A percentile compares a stretch with the other conserved stretches of the same genome.
Evolutionary conservation across 2,888 invertebrate species (phyloP).

Genomic region (Cosmia trapezina): DNA sequence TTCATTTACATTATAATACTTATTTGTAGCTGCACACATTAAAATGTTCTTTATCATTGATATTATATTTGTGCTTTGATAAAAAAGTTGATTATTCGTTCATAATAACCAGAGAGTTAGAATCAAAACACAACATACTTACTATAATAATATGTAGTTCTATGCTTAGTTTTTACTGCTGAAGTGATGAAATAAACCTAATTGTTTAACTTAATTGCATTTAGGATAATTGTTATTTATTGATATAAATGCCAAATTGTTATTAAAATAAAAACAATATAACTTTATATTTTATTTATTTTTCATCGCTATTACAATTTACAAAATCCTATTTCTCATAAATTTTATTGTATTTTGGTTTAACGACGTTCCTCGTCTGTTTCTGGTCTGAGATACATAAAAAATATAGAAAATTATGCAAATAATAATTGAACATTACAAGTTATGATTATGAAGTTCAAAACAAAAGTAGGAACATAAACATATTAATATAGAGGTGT

Average conservation of each 20-base stretch:
- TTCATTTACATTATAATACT: background rate
- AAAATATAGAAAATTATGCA: slow-evolving; percentile 24
- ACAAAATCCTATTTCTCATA: slow-evolving; percentile 54
- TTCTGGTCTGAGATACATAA: slow-evolving; percentile 16
- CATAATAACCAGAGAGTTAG: no score
- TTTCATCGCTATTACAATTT: slow-evolving; percentile 63
- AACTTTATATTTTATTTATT: slow-evolving; percentile 61
- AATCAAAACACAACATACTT: no score
- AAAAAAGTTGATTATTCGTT: background rate
- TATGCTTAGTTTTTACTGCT: background rate
- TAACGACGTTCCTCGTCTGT: slow-evolving; percentile 28
- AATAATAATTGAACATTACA: slow-evolving; percentile 40
- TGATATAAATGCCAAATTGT: slow-evolving; percentile 71
- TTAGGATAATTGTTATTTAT: slow-evolving; percentile 71
- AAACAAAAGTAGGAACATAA: slow-evolving; percentile 13
- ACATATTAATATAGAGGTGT: background rate
- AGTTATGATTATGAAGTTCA: slow-evolving; percentile 4
- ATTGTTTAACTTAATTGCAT: slow-evolving; percentile 30
- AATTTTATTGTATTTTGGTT: slow-evolving; percentile 44
- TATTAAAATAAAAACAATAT: slow-evolving; percentile 66
- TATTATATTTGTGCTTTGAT: background rate
- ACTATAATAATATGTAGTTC: no score
- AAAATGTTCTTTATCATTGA: background rate
- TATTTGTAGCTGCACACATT: background rate
- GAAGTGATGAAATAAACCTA: slow-evolving; percentile 37